Evolutionary conservation across 1,140 invertebrate genomes (phyloP), one percentile per base, ranked within the genome.

Genomic region (Nautilus pompilius): DNA sequence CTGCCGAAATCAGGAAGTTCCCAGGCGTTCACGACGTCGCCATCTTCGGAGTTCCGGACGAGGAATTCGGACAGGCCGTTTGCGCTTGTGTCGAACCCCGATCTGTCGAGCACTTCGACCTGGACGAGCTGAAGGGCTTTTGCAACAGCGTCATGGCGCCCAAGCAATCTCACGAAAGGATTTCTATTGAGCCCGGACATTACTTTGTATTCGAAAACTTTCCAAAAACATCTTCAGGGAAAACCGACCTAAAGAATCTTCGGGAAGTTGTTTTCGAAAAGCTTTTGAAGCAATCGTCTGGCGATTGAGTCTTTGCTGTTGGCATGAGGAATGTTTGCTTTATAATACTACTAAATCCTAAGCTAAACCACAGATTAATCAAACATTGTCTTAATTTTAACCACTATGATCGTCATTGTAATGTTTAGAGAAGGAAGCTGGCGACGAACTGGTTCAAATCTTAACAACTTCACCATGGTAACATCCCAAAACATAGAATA

Each of bases 31-130:
- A 3, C 17, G 51, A 62, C 15, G 60, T 49, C 13, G 28, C 51
- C 20, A 45, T 60, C 10, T 28, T 60, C 17, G 46, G 46, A 13
- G 15, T 60, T 17, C 59, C 59, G 29, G 59, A 60, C 34, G 17
- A 56, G 2, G 17, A 45, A 6, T 34, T 55, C 15, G 36, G 46
- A 34, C 24, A 60, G 24, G 45, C 24, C 3, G 34, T 60, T 22
- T 51, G 46, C 28, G 59, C 59, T 2, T 60, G 59, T 26, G 59
- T 60, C 15, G 22, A 6, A 4, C 22, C 51, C 29, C 17, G 10
- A 20, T 20, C 32, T 1, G 56, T 17, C 8, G 13, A 33, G 5
- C 24, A 30, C 5, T 26, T 58, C 20, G 24, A n/a, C 15, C 20
- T n/a, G n/a, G 32, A 34, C 1, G 32, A 30, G 10, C 20, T 58